These are phyloP conservation scores for rabbit (Oryctolagus cuniculus) DNA, from an alignment of 2,113 vertebrate species.

Conservation along the genomic window DNA sequence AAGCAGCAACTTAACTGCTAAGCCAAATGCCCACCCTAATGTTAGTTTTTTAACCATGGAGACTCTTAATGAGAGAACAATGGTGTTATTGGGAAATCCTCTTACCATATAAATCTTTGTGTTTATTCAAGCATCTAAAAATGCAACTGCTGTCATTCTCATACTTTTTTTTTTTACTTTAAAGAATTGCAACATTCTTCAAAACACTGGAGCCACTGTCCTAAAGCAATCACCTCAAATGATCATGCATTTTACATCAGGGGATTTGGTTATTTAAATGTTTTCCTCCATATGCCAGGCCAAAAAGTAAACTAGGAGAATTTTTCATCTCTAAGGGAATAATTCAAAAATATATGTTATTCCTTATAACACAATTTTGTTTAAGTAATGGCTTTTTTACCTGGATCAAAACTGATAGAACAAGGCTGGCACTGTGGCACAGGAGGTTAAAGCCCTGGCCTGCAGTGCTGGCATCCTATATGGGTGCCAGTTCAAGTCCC, in stretches of 20 bases:
- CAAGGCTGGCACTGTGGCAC: no score
- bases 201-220: not conserved
- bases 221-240: not conserved
- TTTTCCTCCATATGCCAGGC: not conserved
- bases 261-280: slow-evolving; percentile 18
- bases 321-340: not conserved
- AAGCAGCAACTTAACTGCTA: no score
- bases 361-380: slow-evolving; percentile 23
- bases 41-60: no score
- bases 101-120: not conserved
- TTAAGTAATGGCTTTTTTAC: not conserved
- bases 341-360: slow-evolving; percentile 13
- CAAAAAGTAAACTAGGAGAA: not conserved
- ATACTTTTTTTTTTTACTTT: not conserved
- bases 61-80: not conserved
- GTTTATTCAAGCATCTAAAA: slow-evolving; percentile 8
- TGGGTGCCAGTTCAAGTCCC: no score
- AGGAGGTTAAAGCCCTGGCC: no score
- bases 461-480: no score
- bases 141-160: not conserved
- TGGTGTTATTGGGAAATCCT: not conserved
- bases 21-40: no score
- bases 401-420: slow-evolving; percentile 8
- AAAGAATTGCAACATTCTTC: not conserved
- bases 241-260: not conserved